Evolutionary conservation across 2,113 vertebrate species (phyloP).

Genomic region (Tenrec ecaudatus): DNA sequence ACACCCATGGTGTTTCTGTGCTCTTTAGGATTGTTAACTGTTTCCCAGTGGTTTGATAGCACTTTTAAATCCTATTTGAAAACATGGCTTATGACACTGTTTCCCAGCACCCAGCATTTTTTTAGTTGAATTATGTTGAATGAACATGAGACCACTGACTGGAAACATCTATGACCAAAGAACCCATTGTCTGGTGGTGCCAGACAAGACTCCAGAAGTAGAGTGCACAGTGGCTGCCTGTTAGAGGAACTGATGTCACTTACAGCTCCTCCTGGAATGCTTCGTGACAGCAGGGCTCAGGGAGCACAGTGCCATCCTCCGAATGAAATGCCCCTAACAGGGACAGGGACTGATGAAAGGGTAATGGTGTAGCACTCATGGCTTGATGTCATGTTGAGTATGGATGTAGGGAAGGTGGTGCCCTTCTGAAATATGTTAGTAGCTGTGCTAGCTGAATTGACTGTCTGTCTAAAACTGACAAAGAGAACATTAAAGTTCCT

Average conservation of each 20-base stretch:
- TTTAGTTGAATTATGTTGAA: constrained; percentile 19
- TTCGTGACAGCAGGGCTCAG: neutral
- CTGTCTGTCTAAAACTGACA: constrained; percentile 61
- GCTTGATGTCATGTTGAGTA: neutral
- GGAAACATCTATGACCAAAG: neutral
- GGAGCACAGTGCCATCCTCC: neutral
- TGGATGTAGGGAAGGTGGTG: neutral
- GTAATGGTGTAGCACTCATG: neutral
- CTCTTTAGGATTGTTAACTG: neutral
- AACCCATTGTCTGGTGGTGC: neutral
- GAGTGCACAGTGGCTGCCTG: neutral
- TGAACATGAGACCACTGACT: neutral
- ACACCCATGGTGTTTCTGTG: neutral
- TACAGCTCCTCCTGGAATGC: neutral
- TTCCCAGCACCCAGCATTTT: neutral
- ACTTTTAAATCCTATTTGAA: constrained; percentile 33
- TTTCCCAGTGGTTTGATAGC: neutral
- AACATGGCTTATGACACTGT: neutral
- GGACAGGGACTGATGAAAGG: neutral
- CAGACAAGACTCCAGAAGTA: neutral
- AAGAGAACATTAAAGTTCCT: constrained; percentile 60
- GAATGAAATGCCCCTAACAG: neutral
- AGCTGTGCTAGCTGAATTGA: neutral
- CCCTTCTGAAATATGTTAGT: neutral
- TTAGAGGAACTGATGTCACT: neutral